These are phyloP conservation scores for Eueides isabella DNA, from an alignment of 1,140 invertebrate genomes.

Conservation along the genomic window DNA sequence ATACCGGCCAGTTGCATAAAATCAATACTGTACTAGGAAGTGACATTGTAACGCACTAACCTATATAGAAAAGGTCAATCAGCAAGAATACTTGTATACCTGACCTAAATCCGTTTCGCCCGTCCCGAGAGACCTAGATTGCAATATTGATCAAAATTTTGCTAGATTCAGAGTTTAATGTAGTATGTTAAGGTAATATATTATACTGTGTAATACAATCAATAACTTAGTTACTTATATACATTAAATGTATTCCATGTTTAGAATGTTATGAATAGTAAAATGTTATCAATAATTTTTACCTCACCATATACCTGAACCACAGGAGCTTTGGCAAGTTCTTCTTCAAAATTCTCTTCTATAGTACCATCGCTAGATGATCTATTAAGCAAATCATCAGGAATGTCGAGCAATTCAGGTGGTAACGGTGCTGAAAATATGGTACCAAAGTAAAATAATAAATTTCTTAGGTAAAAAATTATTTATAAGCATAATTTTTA, in stretches of 20 bases:
- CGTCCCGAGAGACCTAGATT: conserved; percentile 44
- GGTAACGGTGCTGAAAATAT: conserved; percentile 57
- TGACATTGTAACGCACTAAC: conserved; percentile 23
- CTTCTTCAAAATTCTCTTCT: conserved; percentile 97
- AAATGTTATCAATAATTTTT: conserved; percentile 11
- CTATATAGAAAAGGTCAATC: conserved; percentile 31
- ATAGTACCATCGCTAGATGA: conserved; percentile 93
- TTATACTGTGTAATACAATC: neutral
- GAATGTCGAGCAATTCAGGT: conserved; percentile 63
- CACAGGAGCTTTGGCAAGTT: conserved; percentile 83
- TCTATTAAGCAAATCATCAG: conserved; percentile 86
- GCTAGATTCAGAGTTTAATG: neutral
- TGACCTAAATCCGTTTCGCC: conserved; percentile 43
- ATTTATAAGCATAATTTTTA: too few relatives aligned
- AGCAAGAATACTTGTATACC: conserved; percentile 25
- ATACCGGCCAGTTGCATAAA: conserved; percentile 3
- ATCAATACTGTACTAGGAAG: conserved; percentile 17
- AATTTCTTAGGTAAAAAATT: neutral
- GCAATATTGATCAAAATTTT: conserved; percentile 41
- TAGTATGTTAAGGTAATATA: neutral
- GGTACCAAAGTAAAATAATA: conserved; percentile 4
- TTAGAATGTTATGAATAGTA: neutral
- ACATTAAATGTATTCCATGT: neutral
- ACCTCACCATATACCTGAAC: conserved; percentile 67
- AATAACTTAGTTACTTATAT: neutral